These are phyloP conservation scores for Crambe crambe DNA, from an alignment of 37 sponge, comb jelly and placozoan genomes.

Conservation along the genomic window DNA sequence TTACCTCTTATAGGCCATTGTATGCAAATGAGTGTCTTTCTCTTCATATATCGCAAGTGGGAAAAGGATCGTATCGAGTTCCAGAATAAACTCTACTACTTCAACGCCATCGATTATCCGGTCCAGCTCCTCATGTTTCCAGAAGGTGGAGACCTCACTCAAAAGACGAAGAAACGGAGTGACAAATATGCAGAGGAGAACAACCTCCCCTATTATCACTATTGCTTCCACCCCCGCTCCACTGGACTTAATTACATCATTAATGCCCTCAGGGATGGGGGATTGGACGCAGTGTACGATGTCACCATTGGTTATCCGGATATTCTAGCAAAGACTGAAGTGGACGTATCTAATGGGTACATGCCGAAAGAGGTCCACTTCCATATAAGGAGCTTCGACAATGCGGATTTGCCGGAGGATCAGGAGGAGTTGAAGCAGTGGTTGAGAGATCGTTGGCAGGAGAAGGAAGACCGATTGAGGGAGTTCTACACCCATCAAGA, in stretches of 20 bases:
- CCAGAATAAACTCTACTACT: conserved; percentile 55
- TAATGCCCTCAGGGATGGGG: conserved; percentile 47
- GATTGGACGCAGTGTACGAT: conserved; percentile 80
- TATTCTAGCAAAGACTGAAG: conserved; percentile 61
- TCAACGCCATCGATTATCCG: conserved; percentile 56
- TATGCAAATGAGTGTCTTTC: conserved; percentile 44
- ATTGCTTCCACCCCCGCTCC: conserved; percentile 77
- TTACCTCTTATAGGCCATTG: conserved; percentile 38
- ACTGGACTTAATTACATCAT: conserved; percentile 71
- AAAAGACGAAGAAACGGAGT: conserved; percentile 46
- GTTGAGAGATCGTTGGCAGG: conserved; percentile 61
- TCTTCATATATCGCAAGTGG: conserved; percentile 77
- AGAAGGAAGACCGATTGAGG: conserved; percentile 76
- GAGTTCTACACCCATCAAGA: conserved; percentile 58
- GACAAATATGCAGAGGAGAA: conserved; percentile 71
- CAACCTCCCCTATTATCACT: conserved; percentile 66
- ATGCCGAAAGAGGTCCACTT: conserved; percentile 79
- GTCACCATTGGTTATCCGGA: conserved; percentile 85
- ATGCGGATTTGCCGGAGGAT: conserved; percentile 44
- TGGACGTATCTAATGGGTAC: conserved; percentile 42
- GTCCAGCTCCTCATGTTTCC: conserved; percentile 83
- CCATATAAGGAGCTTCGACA: conserved; percentile 45
- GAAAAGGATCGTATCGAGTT: conserved; percentile 65
- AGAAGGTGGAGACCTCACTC: conserved; percentile 75
- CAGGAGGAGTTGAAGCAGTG: conserved; percentile 65